phyloP scores from a whole-genome alignment of 2,888 invertebrate genomes.

The Acronicta alni region DNA sequence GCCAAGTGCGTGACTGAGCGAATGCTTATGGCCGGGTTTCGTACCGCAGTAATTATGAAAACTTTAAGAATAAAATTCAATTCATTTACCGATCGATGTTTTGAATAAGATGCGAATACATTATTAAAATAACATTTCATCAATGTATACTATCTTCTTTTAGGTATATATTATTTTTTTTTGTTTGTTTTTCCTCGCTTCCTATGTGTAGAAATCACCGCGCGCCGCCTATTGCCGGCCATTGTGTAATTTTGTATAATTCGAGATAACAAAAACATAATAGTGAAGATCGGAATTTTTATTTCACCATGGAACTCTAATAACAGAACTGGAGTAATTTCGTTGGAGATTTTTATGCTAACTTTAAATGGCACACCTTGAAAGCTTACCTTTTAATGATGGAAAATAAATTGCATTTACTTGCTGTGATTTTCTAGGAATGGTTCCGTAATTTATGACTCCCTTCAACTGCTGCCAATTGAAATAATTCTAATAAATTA shows the following conservation, averaged over 20 bases:
- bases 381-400: constrained; percentile 31
- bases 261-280: too few relatives aligned
- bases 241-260: too few relatives aligned
- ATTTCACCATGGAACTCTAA: constrained; percentile 5
- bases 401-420: constrained; percentile 33
- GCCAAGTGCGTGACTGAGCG: neutral
- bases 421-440: constrained; percentile 14
- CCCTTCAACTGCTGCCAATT: constrained; percentile 5
- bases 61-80: neutral
- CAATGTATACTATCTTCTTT: too few relatives aligned
- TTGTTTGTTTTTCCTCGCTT: too few relatives aligned
- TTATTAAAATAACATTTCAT: too few relatives aligned
- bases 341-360: constrained; percentile 14
- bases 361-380: constrained; percentile 15
- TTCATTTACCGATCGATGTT: too few relatives aligned
- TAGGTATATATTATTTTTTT: too few relatives aligned
- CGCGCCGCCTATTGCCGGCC: too few relatives aligned
- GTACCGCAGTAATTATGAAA: neutral
- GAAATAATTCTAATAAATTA: too few relatives aligned
- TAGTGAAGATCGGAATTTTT: too few relatives aligned
- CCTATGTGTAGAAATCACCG: too few relatives aligned
- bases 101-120: too few relatives aligned
- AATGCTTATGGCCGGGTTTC: neutral
- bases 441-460: constrained; percentile 7
- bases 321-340: constrained; percentile 25